Conservation (phyloP, 2,797 vertebrate genomes). For the Microcaecilia unicolor region DNA sequence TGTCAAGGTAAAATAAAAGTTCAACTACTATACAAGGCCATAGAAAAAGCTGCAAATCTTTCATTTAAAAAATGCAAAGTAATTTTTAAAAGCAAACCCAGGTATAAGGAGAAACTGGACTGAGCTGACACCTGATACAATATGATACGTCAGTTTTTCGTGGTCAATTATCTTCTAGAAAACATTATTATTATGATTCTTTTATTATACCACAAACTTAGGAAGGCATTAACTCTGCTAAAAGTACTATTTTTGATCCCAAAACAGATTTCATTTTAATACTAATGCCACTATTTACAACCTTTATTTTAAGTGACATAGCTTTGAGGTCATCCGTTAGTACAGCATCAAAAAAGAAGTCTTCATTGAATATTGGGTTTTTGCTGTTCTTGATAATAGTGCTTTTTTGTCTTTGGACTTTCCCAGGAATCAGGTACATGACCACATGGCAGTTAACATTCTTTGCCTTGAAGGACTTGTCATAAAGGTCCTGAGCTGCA, state of each 20-base stretch:
- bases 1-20: no score
- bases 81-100: no score
- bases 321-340: constrained; percentile 26
- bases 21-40: no score
- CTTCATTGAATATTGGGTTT: constrained; percentile 51
- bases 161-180: no score
- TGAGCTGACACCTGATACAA: no score
- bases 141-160: no score
- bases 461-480: constrained; percentile 8
- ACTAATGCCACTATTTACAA: constrained; percentile 42
- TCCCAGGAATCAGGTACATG: constrained; percentile 48
- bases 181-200: no score
- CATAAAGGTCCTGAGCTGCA: constrained; percentile 42
- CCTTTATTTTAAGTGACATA: constrained; percentile 48
- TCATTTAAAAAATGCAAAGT: no score
- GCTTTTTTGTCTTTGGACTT: constrained; percentile 48
- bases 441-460: constrained; percentile 40
- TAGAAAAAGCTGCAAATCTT: no score
- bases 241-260: constrained; percentile 34
- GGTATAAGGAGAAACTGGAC: no score
- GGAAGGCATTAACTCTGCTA: constrained; percentile 35
- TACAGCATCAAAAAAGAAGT: constrained; percentile 55
- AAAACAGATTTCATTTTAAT: constrained; percentile 38
- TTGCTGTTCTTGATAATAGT: constrained; percentile 43
- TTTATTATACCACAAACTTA: not conserved